Conservation (phyloP, 2,113 vertebrate species). For the Dolichotis patagonum region DNA sequence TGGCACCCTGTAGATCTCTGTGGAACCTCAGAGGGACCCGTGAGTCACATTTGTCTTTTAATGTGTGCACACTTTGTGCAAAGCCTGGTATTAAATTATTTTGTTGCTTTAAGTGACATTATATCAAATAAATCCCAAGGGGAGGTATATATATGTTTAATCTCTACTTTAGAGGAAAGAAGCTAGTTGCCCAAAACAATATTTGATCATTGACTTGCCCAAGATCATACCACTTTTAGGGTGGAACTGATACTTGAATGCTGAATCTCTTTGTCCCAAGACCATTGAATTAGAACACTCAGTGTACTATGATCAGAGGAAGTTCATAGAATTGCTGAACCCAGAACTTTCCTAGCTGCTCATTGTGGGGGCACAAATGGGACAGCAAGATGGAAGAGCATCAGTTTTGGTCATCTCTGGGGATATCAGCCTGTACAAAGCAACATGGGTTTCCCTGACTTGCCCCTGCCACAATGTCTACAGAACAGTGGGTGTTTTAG, state of each 20-base stretch:
- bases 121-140: neutral
- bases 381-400: neutral
- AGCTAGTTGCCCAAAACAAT: neutral
- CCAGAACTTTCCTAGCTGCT: neutral
- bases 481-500: neutral
- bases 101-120: neutral
- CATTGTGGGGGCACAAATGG: neutral
- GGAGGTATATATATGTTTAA: neutral
- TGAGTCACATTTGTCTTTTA: neutral
- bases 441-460: neutral
- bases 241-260: neutral
- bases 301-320: neutral
- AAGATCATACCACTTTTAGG: neutral
- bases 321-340: neutral
- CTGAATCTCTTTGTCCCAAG: neutral
- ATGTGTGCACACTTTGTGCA: neutral
- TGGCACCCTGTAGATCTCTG: neutral
- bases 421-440: neutral
- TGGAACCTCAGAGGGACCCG: neutral
- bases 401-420: neutral
- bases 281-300: neutral
- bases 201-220: neutral
- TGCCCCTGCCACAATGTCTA: neutral
- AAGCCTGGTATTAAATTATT: neutral
- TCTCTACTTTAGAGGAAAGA: neutral